These are phyloP conservation scores for Cyaniris semiargus DNA, from an alignment of 2,888 invertebrate species.

Conservation along the genomic window DNA sequence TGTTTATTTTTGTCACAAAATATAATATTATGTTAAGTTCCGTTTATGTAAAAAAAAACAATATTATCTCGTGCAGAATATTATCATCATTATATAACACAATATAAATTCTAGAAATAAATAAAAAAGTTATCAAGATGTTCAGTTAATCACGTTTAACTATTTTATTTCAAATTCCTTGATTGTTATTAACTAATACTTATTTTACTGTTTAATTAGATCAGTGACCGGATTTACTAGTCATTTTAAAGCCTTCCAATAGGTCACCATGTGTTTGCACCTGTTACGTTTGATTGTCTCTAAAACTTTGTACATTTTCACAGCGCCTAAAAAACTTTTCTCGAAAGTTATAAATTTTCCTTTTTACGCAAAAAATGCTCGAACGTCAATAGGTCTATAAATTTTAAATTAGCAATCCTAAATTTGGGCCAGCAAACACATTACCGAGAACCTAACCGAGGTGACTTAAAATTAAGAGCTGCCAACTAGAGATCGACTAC, in stretches of 20 bases:
- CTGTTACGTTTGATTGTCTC: background rate
- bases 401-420: constrained; percentile 6
- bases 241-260: constrained; percentile 1
- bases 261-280: background rate
- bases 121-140: background rate
- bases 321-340: background rate
- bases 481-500: background rate
- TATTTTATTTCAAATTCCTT: background rate
- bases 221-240: too few species aligned
- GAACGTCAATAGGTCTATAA: constrained; percentile 1
- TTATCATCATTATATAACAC: background rate
- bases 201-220: background rate
- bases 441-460: constrained; percentile 1
- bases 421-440: background rate
- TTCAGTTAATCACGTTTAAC: background rate
- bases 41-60: background rate
- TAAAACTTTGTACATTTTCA: background rate
- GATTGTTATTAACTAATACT: background rate
- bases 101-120: background rate
- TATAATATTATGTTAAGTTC: constrained; percentile 15
- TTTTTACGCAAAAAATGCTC: background rate
- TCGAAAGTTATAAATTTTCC: background rate
- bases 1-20: constrained; percentile 37
- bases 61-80: background rate
- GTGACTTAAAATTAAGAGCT: constrained; percentile 22